Base-by-base conservation (phyloP, 2,113 vertebrate species). In the Myiozetetes cayanensis region DNA sequence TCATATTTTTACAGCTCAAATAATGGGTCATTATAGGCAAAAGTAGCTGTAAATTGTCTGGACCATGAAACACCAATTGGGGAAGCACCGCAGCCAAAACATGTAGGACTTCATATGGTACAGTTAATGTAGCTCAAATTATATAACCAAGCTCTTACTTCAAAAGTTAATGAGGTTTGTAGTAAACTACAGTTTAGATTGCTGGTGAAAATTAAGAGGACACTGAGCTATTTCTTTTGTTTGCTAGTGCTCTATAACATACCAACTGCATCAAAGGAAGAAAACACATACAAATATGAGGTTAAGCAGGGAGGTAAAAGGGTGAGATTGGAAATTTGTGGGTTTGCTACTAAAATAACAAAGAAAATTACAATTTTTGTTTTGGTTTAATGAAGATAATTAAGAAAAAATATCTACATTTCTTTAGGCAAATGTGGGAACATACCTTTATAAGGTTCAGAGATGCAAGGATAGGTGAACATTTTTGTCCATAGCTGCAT, bases 371-470 rank as follows among this genome's bases (percentile, higher is more conserved):
- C 10, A 4, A 14, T 25, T 30, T 80, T 62, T 68, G 2, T n/a
- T 41, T 55, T 43, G 28, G n/a, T 56, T 39, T 28, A n/a, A 28
- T n/a, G 11, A 37, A 71, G 18, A 17, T 5, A 41, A 31, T 93
- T 67, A 63, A 52, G 37, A 39, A 67, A 30, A 33, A 43, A 3
- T 3, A n/a, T 4, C 25, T 67, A 21, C 12, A 44, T 66, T 87
- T 72, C 73, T 80, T 41, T 63, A 98, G 97, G 85, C 73, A 63
- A 95, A 94, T 49, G 58, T 97, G 85, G 97, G 95, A 80, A 58
- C 55, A 24, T 95, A 93, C 67, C 86, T 98, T 74, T 89, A 75
- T 30, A 55, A 97, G 7, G 93, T 97, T 50, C 97, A 96, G 89
- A 97, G 81, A 27, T 91, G 61, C 27, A 83, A 81, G 19, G 89